These are phyloP conservation scores for Lates japonicus DNA, from an alignment of 2,797 vertebrate genomes.

Conservation along the genomic window DNA sequence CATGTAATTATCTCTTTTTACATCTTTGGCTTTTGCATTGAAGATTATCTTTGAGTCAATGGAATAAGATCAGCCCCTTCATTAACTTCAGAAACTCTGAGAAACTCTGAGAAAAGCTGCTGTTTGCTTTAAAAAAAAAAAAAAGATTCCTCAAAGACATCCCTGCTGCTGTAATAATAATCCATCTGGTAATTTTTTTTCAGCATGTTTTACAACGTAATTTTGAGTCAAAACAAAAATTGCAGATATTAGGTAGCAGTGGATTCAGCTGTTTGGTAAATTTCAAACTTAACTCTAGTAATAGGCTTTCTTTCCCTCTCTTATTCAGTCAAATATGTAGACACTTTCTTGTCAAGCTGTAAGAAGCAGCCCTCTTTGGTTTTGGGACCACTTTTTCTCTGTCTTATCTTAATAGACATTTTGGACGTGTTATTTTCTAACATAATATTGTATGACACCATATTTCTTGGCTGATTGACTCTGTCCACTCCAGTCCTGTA, in stretches of 20 bases:
- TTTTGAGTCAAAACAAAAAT: not conserved
- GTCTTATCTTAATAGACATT: not conserved
- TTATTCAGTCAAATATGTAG: not conserved
- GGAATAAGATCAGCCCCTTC: not conserved
- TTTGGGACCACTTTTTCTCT: not conserved
- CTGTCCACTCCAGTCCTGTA: not conserved
- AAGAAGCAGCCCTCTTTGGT: not conserved
- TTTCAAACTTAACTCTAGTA: not conserved
- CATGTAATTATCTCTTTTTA: conserved; percentile 4
- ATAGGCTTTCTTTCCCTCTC: not conserved
- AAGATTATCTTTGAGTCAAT: not conserved
- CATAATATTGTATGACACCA: not conserved
- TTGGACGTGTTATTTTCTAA: not conserved
- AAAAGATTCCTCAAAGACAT: not conserved
- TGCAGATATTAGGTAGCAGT: not conserved
- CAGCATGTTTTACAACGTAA: conserved; percentile 15
- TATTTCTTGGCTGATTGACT: conserved; percentile 10
- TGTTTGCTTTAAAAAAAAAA: not conserved
- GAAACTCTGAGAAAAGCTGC: not conserved
- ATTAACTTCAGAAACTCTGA: conserved; percentile 1
- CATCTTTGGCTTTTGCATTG: not conserved
- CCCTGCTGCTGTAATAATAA: not conserved
- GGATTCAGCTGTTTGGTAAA: not conserved
- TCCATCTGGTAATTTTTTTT: not conserved
- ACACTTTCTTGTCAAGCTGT: not conserved